These are phyloP conservation scores for Alloscopus bannaensis DNA, from an alignment of 2,888 invertebrate genomes.

Conservation along the genomic window DNA sequence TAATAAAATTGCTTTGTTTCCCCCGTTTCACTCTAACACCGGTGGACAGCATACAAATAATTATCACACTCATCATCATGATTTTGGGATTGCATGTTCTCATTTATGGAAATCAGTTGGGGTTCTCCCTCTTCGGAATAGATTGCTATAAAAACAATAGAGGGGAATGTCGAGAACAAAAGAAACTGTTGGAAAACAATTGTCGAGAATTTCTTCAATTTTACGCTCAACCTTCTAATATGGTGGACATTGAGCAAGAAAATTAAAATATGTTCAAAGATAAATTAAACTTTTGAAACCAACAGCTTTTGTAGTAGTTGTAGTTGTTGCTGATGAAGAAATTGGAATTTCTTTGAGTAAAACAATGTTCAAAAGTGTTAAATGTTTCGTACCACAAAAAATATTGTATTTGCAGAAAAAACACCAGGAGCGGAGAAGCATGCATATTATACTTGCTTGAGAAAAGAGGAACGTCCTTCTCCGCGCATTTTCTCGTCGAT, in stretches of 20 bases:
- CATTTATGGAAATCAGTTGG: conserved; percentile 45
- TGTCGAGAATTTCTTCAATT: neutral
- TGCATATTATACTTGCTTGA: too few species aligned
- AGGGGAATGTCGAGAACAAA: neutral
- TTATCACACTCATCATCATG: conserved; percentile 53
- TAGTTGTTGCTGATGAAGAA: too few species aligned
- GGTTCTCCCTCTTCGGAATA: neutral
- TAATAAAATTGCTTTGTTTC: neutral
- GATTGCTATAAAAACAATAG: neutral
- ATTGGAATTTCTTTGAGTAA: too few species aligned
- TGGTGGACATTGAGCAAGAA: too few species aligned
- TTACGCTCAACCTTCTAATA: too few species aligned
- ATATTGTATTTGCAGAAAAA: too few species aligned
- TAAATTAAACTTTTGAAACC: neutral
- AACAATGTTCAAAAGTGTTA: too few species aligned
- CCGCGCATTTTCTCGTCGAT: neutral
- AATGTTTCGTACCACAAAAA: too few species aligned
- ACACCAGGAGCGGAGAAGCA: too few species aligned
- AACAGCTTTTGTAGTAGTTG: too few species aligned
- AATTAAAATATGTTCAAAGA: neutral
- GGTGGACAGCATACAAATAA: conserved; percentile 26
- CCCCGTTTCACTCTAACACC: neutral
- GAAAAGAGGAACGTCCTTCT: neutral
- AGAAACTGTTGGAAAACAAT: neutral
- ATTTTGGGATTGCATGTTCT: conserved; percentile 44